Evolutionary conservation across 2,113 vertebrate species (phyloP).

Genomic region (Plestiodon gilberti): DNA sequence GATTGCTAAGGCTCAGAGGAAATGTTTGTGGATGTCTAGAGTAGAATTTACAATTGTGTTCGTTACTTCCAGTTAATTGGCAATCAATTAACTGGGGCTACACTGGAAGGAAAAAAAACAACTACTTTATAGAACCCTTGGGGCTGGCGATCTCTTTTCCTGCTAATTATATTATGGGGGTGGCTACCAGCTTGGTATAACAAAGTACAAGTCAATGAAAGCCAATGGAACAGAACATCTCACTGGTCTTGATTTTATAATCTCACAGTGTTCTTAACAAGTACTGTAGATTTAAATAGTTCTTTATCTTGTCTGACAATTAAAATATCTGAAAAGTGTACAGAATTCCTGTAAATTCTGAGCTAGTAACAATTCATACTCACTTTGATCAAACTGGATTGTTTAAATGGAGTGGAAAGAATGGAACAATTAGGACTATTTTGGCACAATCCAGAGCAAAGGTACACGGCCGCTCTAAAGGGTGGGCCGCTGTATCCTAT

Average conservation of each 20-base stretch:
- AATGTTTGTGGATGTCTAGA: slow-evolving; percentile 13
- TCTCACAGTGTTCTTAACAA: background rate
- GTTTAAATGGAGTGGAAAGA: background rate
- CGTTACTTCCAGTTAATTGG: slow-evolving; percentile 37
- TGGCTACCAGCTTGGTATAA: background rate
- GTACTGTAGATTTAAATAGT: background rate
- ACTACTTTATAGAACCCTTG: background rate
- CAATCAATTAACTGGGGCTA: slow-evolving; percentile 30
- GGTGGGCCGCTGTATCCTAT: no score
- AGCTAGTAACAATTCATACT: background rate
- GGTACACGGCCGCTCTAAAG: no score
- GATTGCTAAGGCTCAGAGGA: slow-evolving; percentile 26
- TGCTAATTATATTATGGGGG: slow-evolving; percentile 3
- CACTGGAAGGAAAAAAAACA: background rate
- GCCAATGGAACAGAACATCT: background rate
- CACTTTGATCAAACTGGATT: background rate
- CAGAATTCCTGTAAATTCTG: background rate
- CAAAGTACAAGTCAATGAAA: slow-evolving; percentile 17
- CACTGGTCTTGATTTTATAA: background rate
- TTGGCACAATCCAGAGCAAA: no score
- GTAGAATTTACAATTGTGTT: slow-evolving; percentile 35
- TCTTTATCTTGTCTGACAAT: background rate
- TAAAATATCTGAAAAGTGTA: background rate
- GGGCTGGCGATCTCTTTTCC: slow-evolving; percentile 7
- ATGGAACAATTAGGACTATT: background rate